Base-by-base conservation (phyloP, 2,797 vertebrate genomes). In the Lagothrix lagotricha region DNA sequence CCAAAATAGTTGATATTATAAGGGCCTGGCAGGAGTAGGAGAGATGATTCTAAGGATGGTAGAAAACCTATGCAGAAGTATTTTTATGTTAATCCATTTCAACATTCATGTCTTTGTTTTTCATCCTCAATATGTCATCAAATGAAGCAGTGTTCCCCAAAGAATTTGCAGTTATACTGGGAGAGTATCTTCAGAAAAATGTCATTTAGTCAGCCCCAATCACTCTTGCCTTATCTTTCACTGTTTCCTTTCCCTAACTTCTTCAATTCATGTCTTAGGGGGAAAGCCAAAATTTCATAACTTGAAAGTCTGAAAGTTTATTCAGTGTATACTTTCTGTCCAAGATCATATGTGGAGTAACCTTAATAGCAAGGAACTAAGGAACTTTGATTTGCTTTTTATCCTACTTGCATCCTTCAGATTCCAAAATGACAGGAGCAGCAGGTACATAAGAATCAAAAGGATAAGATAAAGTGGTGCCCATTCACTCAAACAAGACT, bases 211-310 rank as follows among this genome's bases (percentile, higher is more conserved):
- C 44, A 95, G 13, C 3, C 64, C 26, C 41, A 67, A 10, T 94
- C 39, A 39, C 30, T 94, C 94, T 95, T 91, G 30, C 33, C 22
- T 1, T 91, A 5, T 76, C 5, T 13, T 15, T 83, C 5, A 88
- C 52, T 92, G 33, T 92, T 96, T 58, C 4, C 6, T 83, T 96
- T 87, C 41, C 36, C 33, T 87, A 58, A 93, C 9, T 93, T 95
- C 19, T 75, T 84, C 44, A 93, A 5, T 44, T 50, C 15, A 6
- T 83, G 10, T 87, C 33, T 93, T 93, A 82, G 36, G 24, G 46
- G 48, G 28, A 93, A 97, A 93, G 41, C 46, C 81, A 46, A 90
- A 84, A 75, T 93, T 90, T 97, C 13, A 28, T 77, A 96, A 79
- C 36, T 75, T 87, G 36, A 85, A 87, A 81, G 10, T 94, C 61